Percentiles rank a stretch among this genome's conserved stretches.
These are phyloP conservation scores for Embiotoca jacksoni DNA, from an alignment of 2,113 vertebrate species.

Conservation along the genomic window DNA sequence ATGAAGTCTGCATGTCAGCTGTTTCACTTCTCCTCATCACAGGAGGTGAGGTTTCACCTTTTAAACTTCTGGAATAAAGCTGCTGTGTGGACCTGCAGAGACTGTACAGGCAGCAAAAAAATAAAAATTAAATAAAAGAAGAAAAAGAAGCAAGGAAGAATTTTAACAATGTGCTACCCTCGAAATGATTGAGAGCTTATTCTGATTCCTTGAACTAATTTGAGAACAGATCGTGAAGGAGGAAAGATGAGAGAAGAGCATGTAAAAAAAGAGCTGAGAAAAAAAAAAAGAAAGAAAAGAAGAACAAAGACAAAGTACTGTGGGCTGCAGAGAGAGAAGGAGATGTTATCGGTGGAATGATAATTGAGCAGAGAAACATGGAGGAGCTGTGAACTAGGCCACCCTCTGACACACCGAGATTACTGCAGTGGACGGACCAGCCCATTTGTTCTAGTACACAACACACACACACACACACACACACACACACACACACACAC, in stretches of 20 bases:
- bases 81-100: too few species aligned
- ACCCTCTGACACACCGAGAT: conserved; percentile 5
- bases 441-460: neutral
- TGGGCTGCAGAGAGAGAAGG: conserved; percentile 9
- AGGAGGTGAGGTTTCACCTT: too few species aligned
- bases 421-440: conserved; percentile 1
- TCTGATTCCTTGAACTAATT: conserved; percentile 10
- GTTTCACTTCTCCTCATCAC: too few species aligned
- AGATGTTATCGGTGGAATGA: conserved; percentile 35
- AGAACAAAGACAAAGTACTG: conserved; percentile 9
- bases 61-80: too few species aligned
- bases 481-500: neutral
- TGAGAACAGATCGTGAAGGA: neutral
- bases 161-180: too few species aligned
- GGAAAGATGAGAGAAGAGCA: neutral
- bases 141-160: neutral
- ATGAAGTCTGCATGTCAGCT: too few species aligned
- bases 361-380: conserved; percentile 8
- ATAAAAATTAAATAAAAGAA: too few species aligned
- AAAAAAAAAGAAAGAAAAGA: neutral
- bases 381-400: conserved; percentile 34
- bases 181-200: neutral
- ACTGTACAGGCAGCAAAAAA: too few species aligned
- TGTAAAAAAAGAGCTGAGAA: neutral
- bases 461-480: conserved; percentile 17